Evolutionary conservation across 2,888 invertebrate species (phyloP).

Genomic region (Lasioglossum morio): DNA sequence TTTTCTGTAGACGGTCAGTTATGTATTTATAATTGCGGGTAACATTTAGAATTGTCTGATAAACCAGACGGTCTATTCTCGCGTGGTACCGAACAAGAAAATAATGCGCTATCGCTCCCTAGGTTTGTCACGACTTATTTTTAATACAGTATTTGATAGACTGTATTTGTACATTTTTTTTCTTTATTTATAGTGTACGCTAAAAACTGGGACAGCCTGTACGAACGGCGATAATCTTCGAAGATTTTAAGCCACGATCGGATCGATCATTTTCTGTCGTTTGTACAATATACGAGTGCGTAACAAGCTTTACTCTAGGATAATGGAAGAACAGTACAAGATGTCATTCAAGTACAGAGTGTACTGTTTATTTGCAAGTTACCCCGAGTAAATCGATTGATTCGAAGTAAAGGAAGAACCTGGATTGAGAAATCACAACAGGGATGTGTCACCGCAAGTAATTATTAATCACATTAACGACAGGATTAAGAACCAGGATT

Average conservation of each 20-base stretch:
- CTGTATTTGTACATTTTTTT: not conserved
- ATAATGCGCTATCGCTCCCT: not conserved
- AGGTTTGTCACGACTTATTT: not conserved
- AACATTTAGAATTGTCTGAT: not conserved
- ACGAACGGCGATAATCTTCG: not conserved
- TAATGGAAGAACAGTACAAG: not conserved
- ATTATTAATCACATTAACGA: not conserved
- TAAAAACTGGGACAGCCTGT: not conserved
- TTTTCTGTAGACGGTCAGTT: not conserved
- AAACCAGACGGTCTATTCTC: not conserved
- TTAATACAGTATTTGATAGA: not conserved
- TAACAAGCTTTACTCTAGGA: not conserved
- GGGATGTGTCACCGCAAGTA: not conserved
- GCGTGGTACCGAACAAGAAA: not conserved
- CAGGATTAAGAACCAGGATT: not conserved
- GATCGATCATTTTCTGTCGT: not conserved
- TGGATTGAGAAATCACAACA: not conserved
- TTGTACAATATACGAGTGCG: not conserved
- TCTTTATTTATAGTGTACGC: not conserved
- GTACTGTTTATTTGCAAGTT: slow-evolving; percentile 26
- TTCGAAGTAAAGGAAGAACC: not conserved
- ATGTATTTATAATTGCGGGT: not conserved
- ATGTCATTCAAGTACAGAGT: not conserved
- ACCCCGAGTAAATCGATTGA: not conserved
- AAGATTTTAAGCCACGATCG: not conserved